phyloP scores from a whole-genome alignment of 2,113 vertebrate genomes.

The Poecilia latipinna region DNA sequence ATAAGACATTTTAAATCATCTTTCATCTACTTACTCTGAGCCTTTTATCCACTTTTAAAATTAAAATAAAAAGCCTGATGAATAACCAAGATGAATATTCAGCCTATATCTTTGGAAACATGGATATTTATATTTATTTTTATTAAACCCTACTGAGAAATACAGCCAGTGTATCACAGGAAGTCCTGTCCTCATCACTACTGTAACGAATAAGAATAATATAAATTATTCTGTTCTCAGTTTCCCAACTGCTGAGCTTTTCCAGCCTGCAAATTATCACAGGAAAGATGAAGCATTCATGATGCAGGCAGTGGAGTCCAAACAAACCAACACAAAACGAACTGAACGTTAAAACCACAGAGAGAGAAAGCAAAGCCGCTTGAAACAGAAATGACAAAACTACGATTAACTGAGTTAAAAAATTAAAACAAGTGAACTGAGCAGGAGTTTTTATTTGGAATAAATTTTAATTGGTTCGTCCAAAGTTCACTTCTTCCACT shows the following conservation, averaged over 20 bases:
- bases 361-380: neutral
- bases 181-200: conserved; percentile 55
- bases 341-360: conserved; percentile 3
- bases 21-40: neutral
- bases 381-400: neutral
- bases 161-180: conserved; percentile 35
- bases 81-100: neutral
- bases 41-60: neutral
- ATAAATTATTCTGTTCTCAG: conserved; percentile 42
- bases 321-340: neutral
- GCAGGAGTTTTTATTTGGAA: neutral
- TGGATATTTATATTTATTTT: neutral
- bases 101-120: neutral
- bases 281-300: conserved; percentile 28
- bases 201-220: conserved; percentile 30
- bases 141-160: conserved; percentile 10
- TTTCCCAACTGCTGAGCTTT: conserved; percentile 40
- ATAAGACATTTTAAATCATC: neutral
- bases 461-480: neutral
- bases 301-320: conserved; percentile 6
- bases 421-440: neutral
- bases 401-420: neutral
- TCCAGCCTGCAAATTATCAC: conserved; percentile 11
- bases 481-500: too few species aligned
- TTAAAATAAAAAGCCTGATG: neutral